Evolutionary conservation across 2,888 invertebrate species (phyloP).

Genomic region (Cheiracanthium punctorium): DNA sequence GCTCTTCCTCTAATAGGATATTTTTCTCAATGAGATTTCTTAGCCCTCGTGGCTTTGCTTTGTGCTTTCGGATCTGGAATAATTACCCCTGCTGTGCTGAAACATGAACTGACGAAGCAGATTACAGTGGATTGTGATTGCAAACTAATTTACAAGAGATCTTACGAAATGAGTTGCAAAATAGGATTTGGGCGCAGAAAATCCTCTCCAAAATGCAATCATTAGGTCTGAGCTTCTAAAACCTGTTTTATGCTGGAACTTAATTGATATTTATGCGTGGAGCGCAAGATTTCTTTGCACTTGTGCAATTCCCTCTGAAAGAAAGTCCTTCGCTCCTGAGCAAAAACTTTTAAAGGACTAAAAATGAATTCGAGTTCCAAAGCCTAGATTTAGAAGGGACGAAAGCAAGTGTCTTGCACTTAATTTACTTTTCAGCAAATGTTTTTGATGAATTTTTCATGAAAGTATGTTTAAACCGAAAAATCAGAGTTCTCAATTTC

Average conservation of each 20-base stretch:
- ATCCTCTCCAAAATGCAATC: constrained; percentile 52
- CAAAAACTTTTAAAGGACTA: not conserved
- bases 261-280: constrained; percentile 67
- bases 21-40: not conserved
- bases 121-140: constrained; percentile 24
- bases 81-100: not conserved
- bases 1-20: not conserved
- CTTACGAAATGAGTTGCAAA: constrained; percentile 53
- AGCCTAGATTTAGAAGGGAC: not conserved
- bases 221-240: constrained; percentile 16
- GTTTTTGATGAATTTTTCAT: constrained; percentile 35
- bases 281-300: constrained; percentile 32
- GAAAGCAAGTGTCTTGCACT: constrained; percentile 25
- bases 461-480: constrained; percentile 36
- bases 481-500: constrained; percentile 52
- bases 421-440: constrained; percentile 40
- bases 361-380: not conserved
- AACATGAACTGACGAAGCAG: not conserved
- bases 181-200: constrained; percentile 35
- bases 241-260: constrained; percentile 14
- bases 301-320: not conserved
- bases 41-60: not conserved
- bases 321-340: not conserved
- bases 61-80: not conserved
- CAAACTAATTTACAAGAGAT: constrained; percentile 40